These are phyloP conservation scores for Mellilla xanthometata DNA, from an alignment of 2,888 invertebrate genomes.

Conservation along the genomic window DNA sequence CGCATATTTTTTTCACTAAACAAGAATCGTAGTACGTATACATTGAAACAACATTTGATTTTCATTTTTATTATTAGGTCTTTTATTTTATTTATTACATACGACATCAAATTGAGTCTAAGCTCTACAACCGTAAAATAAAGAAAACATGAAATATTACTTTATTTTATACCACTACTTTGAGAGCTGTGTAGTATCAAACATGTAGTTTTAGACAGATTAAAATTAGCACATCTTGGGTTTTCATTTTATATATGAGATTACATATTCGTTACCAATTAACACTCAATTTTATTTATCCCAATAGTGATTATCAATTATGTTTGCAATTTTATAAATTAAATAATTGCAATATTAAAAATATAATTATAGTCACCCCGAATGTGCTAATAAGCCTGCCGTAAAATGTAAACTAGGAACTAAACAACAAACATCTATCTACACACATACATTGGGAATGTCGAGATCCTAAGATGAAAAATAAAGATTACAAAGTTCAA, in stretches of 20 bases:
- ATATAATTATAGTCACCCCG: no score
- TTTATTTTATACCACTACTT: conserved; percentile 15
- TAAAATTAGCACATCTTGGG: conserved; percentile 4
- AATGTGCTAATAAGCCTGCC: not conserved
- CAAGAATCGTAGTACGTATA: no score
- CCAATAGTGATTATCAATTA: no score
- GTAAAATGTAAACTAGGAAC: conserved; percentile 29
- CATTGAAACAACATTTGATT: conserved; percentile 2
- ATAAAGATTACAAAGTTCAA: conserved; percentile 51
- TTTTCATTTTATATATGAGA: no score
- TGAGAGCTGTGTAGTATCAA: conserved; percentile 44
- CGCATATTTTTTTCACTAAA: no score
- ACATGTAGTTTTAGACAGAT: conserved; percentile 1
- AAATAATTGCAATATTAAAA: no score
- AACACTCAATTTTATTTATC: no score
- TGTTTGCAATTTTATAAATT: no score
- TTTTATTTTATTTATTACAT: conserved; percentile 11
- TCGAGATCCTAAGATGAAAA: conserved; percentile 63
- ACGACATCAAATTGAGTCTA: conserved; percentile 17
- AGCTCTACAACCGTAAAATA: conserved; percentile 30
- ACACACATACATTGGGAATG: conserved; percentile 66
- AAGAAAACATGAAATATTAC: conserved; percentile 20
- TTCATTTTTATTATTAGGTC: conserved; percentile 12
- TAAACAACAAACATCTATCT: conserved; percentile 45
- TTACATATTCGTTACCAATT: no score